Evolutionary conservation across 1,140 invertebrate genomes (phyloP).

Genomic region (Spodoptera litura): DNA sequence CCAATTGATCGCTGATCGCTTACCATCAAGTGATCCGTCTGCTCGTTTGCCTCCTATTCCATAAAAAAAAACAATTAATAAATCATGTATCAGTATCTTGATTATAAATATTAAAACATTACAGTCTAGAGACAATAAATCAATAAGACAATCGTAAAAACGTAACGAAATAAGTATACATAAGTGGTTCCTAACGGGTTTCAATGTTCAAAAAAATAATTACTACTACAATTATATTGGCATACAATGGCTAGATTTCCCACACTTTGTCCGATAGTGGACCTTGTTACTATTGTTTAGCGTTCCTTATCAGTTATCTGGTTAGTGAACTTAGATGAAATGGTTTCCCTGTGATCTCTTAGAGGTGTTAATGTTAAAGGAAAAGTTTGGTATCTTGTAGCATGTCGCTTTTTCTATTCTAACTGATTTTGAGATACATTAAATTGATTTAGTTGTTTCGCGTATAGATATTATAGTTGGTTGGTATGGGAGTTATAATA

Average conservation of each 20-base stretch:
- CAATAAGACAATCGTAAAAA: not conserved
- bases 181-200: not conserved
- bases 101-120: not conserved
- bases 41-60: too few relatives aligned
- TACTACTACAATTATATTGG: constrained; percentile 3
- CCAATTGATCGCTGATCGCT: too few relatives aligned
- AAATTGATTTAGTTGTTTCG: too few relatives aligned
- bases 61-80: too few relatives aligned
- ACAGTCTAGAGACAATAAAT: not conserved
- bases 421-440: too few relatives aligned
- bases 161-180: not conserved
- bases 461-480: too few relatives aligned
- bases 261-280: constrained; percentile 26
- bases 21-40: too few relatives aligned
- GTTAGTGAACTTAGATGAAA: constrained; percentile 16
- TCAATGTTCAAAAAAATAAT: constrained; percentile 25
- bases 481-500: too few relatives aligned
- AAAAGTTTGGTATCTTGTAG: too few relatives aligned
- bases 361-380: too few relatives aligned
- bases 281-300: constrained; percentile 1
- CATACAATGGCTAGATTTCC: constrained; percentile 30
- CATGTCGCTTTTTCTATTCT: too few relatives aligned
- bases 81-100: too few relatives aligned
- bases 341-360: not conserved
- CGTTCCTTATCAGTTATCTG: not conserved